These are phyloP conservation scores for Microctonus hyperodae DNA, from an alignment of 2,888 invertebrate species.

Conservation along the genomic window DNA sequence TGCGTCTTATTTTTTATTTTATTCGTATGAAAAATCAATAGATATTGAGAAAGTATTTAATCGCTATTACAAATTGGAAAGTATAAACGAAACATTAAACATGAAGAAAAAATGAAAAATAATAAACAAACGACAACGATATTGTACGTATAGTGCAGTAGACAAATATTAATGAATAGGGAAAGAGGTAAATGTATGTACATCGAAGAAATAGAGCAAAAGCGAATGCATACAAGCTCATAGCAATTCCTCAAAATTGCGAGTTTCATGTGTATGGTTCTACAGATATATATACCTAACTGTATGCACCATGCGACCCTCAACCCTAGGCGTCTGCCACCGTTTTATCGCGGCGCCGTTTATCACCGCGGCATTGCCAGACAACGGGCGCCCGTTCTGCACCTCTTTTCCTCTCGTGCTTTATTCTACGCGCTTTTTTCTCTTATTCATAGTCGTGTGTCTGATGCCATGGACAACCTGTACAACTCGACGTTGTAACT, in stretches of 20 bases:
- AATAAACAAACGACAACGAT: not conserved
- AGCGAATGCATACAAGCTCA: not conserved
- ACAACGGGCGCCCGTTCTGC: conserved; percentile 10
- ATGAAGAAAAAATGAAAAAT: not conserved
- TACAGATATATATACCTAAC: conserved; percentile 8
- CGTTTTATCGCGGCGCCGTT: conserved; percentile 57
- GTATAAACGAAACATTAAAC: not conserved
- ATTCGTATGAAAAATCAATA: too few species aligned
- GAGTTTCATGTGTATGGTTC: conserved; percentile 38
- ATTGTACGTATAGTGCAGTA: not conserved
- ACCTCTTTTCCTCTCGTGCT: conserved; percentile 21
- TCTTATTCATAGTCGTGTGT: not conserved
- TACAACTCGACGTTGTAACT: not conserved
- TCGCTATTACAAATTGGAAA: not conserved
- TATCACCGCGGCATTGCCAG: conserved; percentile 53
- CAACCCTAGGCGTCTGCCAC: conserved; percentile 40
- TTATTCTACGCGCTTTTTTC: not conserved
- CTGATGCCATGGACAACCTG: not conserved
- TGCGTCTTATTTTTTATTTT: too few species aligned
- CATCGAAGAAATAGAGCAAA: conserved; percentile 30
- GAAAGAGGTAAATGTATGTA: not conserved
- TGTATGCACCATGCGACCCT: conserved; percentile 20
- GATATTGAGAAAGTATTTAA: not conserved
- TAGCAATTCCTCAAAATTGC: conserved; percentile 49
- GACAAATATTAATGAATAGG: conserved; percentile 6